Conservation (phyloP, 2,888 invertebrate species). For the Allophyes oxyacanthae region DNA sequence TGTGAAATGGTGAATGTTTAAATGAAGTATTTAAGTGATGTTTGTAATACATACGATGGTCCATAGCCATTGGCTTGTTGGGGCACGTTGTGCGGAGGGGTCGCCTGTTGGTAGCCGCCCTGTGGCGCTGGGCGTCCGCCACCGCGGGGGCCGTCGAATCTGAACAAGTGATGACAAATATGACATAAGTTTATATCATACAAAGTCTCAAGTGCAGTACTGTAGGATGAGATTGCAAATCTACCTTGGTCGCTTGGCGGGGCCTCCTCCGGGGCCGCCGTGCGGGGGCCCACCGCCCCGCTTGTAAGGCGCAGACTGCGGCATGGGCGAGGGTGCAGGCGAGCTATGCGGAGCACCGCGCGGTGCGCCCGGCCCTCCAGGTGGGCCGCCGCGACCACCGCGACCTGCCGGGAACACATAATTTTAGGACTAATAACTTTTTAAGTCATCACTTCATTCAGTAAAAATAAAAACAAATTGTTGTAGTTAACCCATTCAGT, state of each 20-base stretch:
- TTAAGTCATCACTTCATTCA: too few relatives aligned
- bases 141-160: conserved; percentile 80
- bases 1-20: conserved; percentile 26
- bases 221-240: too few relatives aligned
- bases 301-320: conserved; percentile 73
- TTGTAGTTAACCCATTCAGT: too few relatives aligned
- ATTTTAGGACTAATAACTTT: background rate
- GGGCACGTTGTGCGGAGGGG: conserved; percentile 69
- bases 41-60: conserved; percentile 70
- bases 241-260: conserved; percentile 82
- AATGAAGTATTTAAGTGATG: too few relatives aligned
- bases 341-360: conserved; percentile 22
- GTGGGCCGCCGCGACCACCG: conserved; percentile 74
- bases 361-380: too few relatives aligned
- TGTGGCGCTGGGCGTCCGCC: conserved; percentile 70
- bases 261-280: conserved; percentile 78
- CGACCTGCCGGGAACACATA: conserved; percentile 61
- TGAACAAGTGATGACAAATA: conserved; percentile 43
- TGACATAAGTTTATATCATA: background rate
- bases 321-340: conserved; percentile 51
- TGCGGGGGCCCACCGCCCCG: conserved; percentile 77
- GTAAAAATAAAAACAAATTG: too few relatives aligned
- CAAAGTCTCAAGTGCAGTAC: too few relatives aligned
- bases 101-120: conserved; percentile 72
- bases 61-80: conserved; percentile 80